These are phyloP conservation scores for Scrobipalpa costella DNA, from an alignment of 2,888 invertebrate species.

Conservation along the genomic window DNA sequence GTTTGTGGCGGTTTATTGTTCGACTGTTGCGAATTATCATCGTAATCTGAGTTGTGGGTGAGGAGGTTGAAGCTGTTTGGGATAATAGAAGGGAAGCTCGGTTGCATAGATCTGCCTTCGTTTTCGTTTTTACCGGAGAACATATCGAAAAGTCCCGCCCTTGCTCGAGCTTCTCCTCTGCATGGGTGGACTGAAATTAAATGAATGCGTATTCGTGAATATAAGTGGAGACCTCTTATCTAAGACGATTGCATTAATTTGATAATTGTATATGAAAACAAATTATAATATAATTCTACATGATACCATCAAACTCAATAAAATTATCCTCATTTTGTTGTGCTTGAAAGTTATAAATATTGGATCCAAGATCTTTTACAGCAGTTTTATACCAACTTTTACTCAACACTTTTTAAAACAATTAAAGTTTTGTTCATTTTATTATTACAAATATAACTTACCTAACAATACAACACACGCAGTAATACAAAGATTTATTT, in stretches of 20 bases:
- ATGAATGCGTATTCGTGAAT: not conserved
- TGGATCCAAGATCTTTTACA: too few relatives aligned
- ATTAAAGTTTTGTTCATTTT: too few relatives aligned
- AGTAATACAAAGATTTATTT: not conserved
- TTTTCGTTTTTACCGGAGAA: not conserved
- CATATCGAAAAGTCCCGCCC: slow-evolving; percentile 1
- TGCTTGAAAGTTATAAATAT: too few relatives aligned
- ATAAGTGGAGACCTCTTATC: too few relatives aligned
- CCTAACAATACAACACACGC: not conserved
- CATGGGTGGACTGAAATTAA: not conserved
- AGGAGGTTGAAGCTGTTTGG: not conserved
- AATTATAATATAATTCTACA: too few relatives aligned
- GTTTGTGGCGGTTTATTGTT: not conserved
- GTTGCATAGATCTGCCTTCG: not conserved
- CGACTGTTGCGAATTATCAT: too few relatives aligned
- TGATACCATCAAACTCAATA: too few relatives aligned
- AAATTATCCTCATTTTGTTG: too few relatives aligned
- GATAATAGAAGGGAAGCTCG: not conserved
- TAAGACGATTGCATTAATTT: not conserved
- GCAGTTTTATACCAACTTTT: too few relatives aligned
- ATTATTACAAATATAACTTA: not conserved
- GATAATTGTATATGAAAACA: too few relatives aligned
- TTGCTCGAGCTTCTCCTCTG: not conserved
- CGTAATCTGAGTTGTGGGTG: not conserved
- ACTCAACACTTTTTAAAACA: too few relatives aligned